These are phyloP conservation scores for Porites australiensis DNA, from an alignment of 64 coral and sea anemone genomes.

Conservation along the genomic window DNA sequence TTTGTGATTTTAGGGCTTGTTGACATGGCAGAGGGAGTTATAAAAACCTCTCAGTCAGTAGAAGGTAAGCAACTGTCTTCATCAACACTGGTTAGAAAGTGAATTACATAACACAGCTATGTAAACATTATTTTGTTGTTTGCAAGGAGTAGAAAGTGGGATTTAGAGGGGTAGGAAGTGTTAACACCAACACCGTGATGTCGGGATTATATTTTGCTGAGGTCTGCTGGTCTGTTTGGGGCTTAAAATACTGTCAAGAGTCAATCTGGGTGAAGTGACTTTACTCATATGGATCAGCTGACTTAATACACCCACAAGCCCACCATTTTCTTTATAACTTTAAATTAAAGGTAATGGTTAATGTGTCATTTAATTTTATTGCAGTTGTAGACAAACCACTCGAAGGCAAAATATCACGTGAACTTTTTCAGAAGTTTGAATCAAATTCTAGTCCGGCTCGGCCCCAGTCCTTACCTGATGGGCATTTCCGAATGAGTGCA, in stretches of 20 bases:
- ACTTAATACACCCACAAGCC: neutral
- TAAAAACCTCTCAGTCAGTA: conserved; percentile 15
- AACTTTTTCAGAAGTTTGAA: conserved; percentile 52
- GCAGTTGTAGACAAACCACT: conserved; percentile 42
- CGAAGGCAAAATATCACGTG: conserved; percentile 48
- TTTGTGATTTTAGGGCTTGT: neutral
- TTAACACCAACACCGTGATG: too few relatives aligned
- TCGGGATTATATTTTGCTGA: too few relatives aligned
- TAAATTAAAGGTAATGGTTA: too few relatives aligned
- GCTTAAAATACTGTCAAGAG: too few relatives aligned
- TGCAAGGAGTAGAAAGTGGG: too few relatives aligned
- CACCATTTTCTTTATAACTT: neutral
- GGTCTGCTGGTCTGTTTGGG: too few relatives aligned
- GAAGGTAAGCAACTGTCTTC: conserved; percentile 21
- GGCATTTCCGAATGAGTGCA: neutral
- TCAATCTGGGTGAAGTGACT: neutral
- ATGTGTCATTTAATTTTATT: neutral
- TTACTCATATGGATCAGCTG: too few relatives aligned
- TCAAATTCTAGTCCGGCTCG: conserved; percentile 22
- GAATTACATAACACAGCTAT: neutral
- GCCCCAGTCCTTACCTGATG: neutral
- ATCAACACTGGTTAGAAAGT: too few relatives aligned
- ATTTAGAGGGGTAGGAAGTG: too few relatives aligned
- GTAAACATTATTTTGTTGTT: neutral
- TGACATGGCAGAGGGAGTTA: conserved; percentile 32